These are phyloP conservation scores for Cisticola juncidis DNA, from an alignment of 2,113 vertebrate genomes.

Conservation along the genomic window DNA sequence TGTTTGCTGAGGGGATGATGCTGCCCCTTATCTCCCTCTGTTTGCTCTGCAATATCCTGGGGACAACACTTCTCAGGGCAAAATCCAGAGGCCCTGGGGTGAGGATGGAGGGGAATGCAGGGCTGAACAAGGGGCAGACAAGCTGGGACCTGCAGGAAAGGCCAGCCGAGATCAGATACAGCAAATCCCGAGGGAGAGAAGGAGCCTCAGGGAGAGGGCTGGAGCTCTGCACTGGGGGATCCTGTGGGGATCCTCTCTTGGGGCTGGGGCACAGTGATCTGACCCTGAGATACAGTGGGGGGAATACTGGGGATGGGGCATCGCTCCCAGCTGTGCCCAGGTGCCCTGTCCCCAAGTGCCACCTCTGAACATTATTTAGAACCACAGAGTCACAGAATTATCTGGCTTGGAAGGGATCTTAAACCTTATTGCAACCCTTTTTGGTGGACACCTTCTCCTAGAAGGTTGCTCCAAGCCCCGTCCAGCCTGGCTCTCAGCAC, in stretches of 20 bases:
- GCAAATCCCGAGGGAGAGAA: neutral
- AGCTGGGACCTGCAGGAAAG: neutral
- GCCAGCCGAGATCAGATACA: neutral
- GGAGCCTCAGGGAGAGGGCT: rapidly evolving
- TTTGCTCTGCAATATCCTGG: neutral
- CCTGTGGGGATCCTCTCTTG: rapidly evolving
- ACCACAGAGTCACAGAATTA: no score
- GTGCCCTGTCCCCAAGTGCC: neutral
- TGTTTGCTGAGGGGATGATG: neutral
- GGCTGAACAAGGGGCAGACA: neutral
- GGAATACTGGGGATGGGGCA: neutral
- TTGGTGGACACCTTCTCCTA: no score
- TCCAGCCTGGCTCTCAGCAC: no score
- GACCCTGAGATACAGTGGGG: neutral
- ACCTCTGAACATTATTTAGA: no score
- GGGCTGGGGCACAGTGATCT: neutral
- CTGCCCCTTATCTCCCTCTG: neutral
- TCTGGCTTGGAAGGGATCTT: no score
- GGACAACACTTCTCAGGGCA: neutral
- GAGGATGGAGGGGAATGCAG: neutral
- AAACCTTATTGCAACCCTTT: no score
- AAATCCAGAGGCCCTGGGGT: neutral
- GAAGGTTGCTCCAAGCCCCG: no score
- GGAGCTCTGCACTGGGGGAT: neutral
- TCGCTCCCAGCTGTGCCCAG: neutral